These are phyloP conservation scores for Ennomos quercinarius DNA, from an alignment of 2,888 invertebrate species.

Conservation along the genomic window DNA sequence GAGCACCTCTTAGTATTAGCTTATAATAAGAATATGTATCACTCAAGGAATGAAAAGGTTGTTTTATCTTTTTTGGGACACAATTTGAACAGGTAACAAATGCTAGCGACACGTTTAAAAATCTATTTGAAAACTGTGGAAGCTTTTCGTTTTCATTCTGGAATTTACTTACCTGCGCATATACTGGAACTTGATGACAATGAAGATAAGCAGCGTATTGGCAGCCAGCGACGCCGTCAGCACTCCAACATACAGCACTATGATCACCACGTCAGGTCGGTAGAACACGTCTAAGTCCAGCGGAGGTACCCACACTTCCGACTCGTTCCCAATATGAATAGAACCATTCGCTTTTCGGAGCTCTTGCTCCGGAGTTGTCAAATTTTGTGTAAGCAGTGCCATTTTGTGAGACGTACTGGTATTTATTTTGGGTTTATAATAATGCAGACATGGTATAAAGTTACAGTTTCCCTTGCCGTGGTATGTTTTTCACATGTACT, in stretches of 20 bases:
- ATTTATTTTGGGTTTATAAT: too few relatives aligned
- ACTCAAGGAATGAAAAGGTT: too few relatives aligned
- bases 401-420: not conserved
- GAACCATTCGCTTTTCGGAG: constrained; percentile 43
- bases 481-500: too few relatives aligned
- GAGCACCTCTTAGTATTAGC: too few relatives aligned
- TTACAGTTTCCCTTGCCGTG: too few relatives aligned
- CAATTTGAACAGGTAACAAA: too few relatives aligned
- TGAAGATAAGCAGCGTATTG: constrained; percentile 88
- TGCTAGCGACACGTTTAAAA: too few relatives aligned
- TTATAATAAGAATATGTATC: too few relatives aligned
- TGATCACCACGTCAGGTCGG: constrained; percentile 80
- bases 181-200: constrained; percentile 89
- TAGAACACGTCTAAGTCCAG: constrained; percentile 74
- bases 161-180: constrained; percentile 87
- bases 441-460: too few relatives aligned
- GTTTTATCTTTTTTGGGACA: too few relatives aligned
- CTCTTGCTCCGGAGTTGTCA: constrained; percentile 16
- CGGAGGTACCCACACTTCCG: constrained; percentile 56
- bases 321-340: constrained; percentile 54
- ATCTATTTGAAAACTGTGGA: too few relatives aligned
- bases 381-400: constrained; percentile 23
- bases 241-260: constrained; percentile 87
- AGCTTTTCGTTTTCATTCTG: too few relatives aligned
- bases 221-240: constrained; percentile 87